A percentile compares a stretch with the other conserved stretches of the same genome.
Conservation (phyloP, 1,140 invertebrate genomes). For the Bombus superbus region DNA sequence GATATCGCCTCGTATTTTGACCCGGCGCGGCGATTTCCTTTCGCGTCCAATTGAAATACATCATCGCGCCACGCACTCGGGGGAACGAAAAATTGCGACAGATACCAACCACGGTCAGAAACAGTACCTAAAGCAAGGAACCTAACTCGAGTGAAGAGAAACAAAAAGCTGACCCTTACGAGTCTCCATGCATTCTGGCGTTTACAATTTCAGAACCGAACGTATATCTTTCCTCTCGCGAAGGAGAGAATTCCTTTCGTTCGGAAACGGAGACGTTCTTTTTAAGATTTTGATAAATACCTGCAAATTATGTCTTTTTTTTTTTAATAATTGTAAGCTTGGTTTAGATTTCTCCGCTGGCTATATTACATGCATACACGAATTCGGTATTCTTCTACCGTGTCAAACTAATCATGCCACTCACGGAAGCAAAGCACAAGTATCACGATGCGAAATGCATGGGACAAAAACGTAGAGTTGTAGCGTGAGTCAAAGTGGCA, state of each 20-base stretch:
- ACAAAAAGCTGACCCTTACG: neutral
- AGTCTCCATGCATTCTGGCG: neutral
- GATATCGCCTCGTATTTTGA: neutral
- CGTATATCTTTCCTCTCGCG: too few relatives aligned
- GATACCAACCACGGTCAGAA: neutral
- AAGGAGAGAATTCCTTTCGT: neutral
- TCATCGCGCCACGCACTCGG: neutral
- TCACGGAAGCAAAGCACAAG: neutral
- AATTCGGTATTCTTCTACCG: too few relatives aligned
- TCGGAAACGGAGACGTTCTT: too few relatives aligned
- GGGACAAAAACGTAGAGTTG: neutral
- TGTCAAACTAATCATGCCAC: too few relatives aligned
- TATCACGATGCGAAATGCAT: neutral
- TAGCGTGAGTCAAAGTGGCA: neutral
- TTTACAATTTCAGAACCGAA: neutral
- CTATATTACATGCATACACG: neutral
- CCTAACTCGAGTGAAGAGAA: neutral
- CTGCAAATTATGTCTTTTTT: too few relatives aligned
- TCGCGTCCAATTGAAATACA: neutral
- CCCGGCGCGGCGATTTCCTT: neutral
- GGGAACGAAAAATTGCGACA: neutral
- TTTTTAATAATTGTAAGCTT: neutral
- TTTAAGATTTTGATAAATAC: too few relatives aligned
- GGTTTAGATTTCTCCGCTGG: neutral
- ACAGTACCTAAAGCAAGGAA: too few relatives aligned